Conservation (phyloP, 1,140 invertebrate species). For the Sitophilus oryzae region DNA sequence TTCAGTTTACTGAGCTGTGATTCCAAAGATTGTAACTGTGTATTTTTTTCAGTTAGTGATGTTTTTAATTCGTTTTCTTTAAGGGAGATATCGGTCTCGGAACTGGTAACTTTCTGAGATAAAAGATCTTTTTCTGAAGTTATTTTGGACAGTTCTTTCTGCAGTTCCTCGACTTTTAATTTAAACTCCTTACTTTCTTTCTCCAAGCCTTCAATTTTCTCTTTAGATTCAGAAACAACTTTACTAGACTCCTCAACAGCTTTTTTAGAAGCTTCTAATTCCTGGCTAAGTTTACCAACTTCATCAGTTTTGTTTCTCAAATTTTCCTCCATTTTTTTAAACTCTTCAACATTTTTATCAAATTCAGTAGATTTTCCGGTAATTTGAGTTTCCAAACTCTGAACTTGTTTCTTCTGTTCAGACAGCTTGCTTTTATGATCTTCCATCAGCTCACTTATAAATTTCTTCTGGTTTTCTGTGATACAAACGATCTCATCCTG, state of each 20-base stretch:
- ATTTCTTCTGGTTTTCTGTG: constrained; percentile 12
- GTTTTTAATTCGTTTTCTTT: constrained; percentile 14
- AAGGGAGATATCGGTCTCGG: background rate
- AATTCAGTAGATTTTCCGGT: constrained; percentile 3
- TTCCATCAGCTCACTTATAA: constrained; percentile 19
- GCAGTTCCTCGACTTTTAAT: constrained; percentile 7
- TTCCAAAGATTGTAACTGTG: background rate
- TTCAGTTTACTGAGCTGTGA: constrained; percentile 5
- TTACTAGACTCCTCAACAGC: constrained; percentile 4
- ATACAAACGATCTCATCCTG: constrained; percentile 12
- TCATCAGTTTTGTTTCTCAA: constrained; percentile 9
- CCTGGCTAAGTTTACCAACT: constrained; percentile 4
- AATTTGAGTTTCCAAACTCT: constrained; percentile 1
- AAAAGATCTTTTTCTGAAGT: constrained; percentile 9
- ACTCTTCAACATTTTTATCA: background rate
- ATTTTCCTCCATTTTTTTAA: constrained; percentile 5
- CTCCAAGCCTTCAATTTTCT: constrained; percentile 13
- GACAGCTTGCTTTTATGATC: constrained; percentile 11
- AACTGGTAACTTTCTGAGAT: background rate
- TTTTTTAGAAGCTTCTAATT: background rate
- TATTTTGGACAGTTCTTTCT: constrained; percentile 12
- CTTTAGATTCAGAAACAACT: background rate
- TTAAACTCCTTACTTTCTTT: constrained; percentile 18
- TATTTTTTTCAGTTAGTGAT: constrained; percentile 13
- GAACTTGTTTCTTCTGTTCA: constrained; percentile 1